Evolutionary conservation across 1,140 invertebrate species (phyloP).

Genomic region (Vollenhovia emeryi): DNA sequence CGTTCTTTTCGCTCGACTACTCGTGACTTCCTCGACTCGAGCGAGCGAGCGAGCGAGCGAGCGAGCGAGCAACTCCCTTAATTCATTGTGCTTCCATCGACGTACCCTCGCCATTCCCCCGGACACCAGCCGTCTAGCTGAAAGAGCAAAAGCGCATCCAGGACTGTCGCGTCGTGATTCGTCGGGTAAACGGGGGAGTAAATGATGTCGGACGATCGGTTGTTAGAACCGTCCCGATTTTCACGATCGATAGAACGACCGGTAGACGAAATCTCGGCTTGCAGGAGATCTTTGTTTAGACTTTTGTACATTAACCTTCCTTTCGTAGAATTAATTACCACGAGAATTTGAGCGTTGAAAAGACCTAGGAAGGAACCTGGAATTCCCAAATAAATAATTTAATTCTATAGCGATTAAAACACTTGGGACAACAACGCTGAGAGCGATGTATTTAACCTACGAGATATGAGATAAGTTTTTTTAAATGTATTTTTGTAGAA

Average conservation of each 20-base stretch:
- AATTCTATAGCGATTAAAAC: background rate
- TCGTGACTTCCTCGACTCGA: conserved; percentile 28
- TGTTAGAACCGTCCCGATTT: conserved; percentile 6
- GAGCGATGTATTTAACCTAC: background rate
- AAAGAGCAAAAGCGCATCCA: conserved; percentile 48
- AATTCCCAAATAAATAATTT: background rate
- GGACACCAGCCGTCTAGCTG: background rate
- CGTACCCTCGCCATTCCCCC: conserved; percentile 41
- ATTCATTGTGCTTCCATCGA: conserved; percentile 65
- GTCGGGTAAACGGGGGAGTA: conserved; percentile 48
- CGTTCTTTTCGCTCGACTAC: conserved; percentile 32
- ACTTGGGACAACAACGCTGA: background rate
- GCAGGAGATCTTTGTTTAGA: background rate
- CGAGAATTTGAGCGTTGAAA: background rate
- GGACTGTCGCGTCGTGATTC: conserved; percentile 47
- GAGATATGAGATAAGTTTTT: background rate
- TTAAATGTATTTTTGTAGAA: background rate
- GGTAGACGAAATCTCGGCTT: background rate
- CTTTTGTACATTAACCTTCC: background rate
- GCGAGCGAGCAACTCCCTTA: conserved; percentile 43
- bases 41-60: background rate
- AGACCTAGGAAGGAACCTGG: background rate
- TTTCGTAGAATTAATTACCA: background rate
- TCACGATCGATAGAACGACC: background rate
- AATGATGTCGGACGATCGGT: conserved; percentile 47